Evolutionary conservation across 2,113 vertebrate species (phyloP).

Genomic region (Spilogale gracilis): DNA sequence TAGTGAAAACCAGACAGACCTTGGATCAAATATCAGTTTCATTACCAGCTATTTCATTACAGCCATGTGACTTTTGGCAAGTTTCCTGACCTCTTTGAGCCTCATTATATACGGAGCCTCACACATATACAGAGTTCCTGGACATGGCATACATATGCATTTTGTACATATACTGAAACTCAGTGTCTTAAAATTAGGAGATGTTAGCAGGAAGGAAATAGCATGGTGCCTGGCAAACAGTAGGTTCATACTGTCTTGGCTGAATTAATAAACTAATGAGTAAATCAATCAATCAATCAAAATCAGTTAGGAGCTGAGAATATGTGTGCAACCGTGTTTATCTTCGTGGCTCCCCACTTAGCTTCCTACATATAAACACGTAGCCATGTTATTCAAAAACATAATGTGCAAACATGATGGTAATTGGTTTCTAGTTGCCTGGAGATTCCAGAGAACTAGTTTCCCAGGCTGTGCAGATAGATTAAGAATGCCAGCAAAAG

Average conservation of each 20-base stretch:
- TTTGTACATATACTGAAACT: neutral
- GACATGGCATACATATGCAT: too few species aligned
- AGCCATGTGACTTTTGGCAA: conserved; percentile 2
- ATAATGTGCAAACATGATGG: conserved; percentile 29
- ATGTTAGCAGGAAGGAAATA: neutral
- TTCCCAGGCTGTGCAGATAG: conserved; percentile 9
- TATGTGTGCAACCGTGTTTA: neutral
- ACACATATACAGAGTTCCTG: neutral
- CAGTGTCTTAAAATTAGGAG: neutral
- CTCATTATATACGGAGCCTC: neutral
- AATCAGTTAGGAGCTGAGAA: neutral
- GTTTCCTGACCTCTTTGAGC: conserved; percentile 23
- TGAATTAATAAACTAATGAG: neutral
- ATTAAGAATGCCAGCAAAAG: conserved; percentile 72
- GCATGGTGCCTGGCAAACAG: neutral
- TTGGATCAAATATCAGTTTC: neutral
- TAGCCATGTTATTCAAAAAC: conserved; percentile 37
- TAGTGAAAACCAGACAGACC: conserved; percentile 5
- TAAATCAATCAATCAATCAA: neutral
- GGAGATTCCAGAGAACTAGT: conserved; percentile 62
- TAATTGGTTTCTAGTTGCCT: conserved; percentile 72
- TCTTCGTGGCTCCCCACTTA: conserved; percentile 3
- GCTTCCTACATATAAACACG: conserved; percentile 37
- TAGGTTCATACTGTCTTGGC: neutral
- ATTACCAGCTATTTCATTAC: neutral